Conservation (phyloP, 2,113 vertebrate species). For the Salvelinus alpinus region DNA sequence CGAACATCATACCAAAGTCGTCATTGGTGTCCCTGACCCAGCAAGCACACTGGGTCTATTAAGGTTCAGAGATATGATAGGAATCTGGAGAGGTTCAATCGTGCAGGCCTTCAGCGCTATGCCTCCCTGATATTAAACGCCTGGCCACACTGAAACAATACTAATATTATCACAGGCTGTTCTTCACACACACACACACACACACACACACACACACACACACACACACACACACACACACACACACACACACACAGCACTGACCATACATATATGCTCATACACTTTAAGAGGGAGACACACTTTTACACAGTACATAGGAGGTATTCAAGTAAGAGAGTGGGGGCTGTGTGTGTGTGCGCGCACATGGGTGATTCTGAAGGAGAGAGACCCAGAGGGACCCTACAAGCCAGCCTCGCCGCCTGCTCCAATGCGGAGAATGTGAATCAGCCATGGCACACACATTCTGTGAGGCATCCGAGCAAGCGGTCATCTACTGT, state of each 20-base stretch:
- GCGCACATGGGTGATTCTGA: neutral
- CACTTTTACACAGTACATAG: too few relatives aligned
- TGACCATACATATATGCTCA: neutral
- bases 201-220: too few relatives aligned
- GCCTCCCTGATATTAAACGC: conserved; percentile 2
- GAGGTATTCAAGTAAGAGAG: too few relatives aligned
- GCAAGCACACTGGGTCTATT: too few relatives aligned
- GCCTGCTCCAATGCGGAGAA: neutral
- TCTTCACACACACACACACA: neutral
- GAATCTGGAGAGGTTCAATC: neutral
- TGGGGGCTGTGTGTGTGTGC: too few relatives aligned
- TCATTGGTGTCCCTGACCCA: neutral
- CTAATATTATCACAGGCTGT: conserved; percentile 8
- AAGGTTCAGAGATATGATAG: neutral
- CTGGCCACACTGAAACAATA: conserved; percentile 5
- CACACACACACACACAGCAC: neutral
- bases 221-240: too few relatives aligned
- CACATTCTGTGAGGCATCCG: neutral
- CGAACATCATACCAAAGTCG: neutral
- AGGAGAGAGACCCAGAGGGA: neutral
- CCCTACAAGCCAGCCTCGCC: neutral
- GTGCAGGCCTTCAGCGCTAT: neutral
- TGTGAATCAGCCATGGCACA: neutral
- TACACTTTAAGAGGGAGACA: neutral
- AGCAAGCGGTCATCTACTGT: too few relatives aligned